Base-by-base conservation (phyloP, 1,140 invertebrate species). In the Pararge aegeria region DNA sequence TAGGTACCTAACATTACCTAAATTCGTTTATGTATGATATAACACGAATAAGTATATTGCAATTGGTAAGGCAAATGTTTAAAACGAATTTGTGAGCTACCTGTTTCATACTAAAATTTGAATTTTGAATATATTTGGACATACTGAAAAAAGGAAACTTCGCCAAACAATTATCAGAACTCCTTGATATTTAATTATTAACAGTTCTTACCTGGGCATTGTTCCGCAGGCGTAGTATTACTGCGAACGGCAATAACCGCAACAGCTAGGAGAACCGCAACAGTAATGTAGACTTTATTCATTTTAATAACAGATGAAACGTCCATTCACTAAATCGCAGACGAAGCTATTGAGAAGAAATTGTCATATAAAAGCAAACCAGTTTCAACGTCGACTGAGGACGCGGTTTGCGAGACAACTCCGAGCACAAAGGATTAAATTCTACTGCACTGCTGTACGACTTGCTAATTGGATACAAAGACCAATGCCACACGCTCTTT, bases 171-270 rank as follows among this genome's bases (percentile, higher is more conserved):
- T n/a, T n/a, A n/a, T n/a, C n/a, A n/a, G n/a, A n/a, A n/a, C n/a
- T n/a, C n/a, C n/a, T n/a, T n/a, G n/a, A n/a, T n/a, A n/a, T n/a
- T n/a, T n/a, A n/a, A n/a, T n/a, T n/a, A n/a, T n/a, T n/a, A n/a
- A n/a, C n/a, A n/a, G n/a, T 29, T 57, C 68, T 64, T 65, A 76
- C 75, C 70, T 57, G 65, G 51, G 50, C 75, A 78, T 63, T 78
- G 75, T 63, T 75, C 67, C 21, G 66, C 56, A 5, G 75, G 75
- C 13, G 73, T 75, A 7, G 70, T 57, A 15, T 68, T 51, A 49
- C 55, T 44, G 10, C 44, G 58, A 20, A 58, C 59, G 9, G 37
- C 21, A 0, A 55, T 20, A 27, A 65, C 13, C 5, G 56, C 52
- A 19, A 75, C 37, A 1, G 52, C 40, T 15, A 66, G 19, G 15